Conservation (phyloP, 2,113 vertebrate genomes). For the Nicator chloris region DNA sequence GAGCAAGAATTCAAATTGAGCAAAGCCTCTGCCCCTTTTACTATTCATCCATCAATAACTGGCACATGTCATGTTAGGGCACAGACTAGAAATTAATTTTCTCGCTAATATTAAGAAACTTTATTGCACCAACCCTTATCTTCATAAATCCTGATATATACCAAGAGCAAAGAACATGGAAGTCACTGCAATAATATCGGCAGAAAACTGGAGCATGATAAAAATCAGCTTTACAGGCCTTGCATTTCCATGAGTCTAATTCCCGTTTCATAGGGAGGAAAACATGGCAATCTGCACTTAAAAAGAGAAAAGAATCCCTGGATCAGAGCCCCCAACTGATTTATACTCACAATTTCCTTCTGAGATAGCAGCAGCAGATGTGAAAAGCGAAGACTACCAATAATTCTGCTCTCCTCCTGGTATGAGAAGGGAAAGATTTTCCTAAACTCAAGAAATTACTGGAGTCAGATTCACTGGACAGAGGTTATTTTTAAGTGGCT, state of each 20-base stretch:
- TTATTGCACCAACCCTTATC: conserved; percentile 24
- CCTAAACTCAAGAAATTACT: not conserved
- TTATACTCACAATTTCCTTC: conserved; percentile 57
- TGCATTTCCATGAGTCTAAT: conserved; percentile 42
- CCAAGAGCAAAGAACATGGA: not conserved
- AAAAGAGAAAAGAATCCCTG: conserved; percentile 9
- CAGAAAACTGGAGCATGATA: conserved; percentile 11
- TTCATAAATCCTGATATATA: conserved; percentile 31
- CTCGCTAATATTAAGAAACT: not conserved
- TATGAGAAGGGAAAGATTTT: not conserved
- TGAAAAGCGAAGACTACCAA: conserved; percentile 26
- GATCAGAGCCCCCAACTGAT: conserved; percentile 32
- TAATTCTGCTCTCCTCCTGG: not conserved
- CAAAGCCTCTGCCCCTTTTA: not conserved
- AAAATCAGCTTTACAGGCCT: conserved; percentile 38
- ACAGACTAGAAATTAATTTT: conserved; percentile 52
- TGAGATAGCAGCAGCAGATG: not conserved
- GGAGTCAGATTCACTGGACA: not conserved
- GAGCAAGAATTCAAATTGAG: not conserved
- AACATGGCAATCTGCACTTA: conserved; percentile 40
- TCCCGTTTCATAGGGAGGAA: conserved; percentile 26
- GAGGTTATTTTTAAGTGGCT: not conserved
- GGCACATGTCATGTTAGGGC: not conserved
- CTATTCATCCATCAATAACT: conserved; percentile 29
- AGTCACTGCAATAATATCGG: conserved; percentile 12